Conservation (phyloP, 2,888 invertebrate genomes). For the Gibbula magus region DNA sequence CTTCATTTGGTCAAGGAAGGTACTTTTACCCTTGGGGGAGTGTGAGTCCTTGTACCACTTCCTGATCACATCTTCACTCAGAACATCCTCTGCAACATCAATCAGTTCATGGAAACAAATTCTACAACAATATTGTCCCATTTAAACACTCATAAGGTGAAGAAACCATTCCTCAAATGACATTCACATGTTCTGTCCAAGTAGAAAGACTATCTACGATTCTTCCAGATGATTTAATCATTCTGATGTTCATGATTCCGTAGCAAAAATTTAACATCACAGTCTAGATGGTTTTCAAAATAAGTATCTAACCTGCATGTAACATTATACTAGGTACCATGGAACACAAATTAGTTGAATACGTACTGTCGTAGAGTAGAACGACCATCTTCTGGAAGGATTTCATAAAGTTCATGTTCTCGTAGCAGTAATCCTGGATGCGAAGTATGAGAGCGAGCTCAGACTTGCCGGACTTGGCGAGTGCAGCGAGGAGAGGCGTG, state of each 20-base stretch:
- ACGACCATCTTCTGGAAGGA: slow-evolving; percentile 98
- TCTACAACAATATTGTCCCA: too few species aligned
- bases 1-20: slow-evolving; percentile 98
- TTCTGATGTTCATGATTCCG: too few species aligned
- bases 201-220: too few species aligned
- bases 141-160: too few species aligned
- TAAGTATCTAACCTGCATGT: not conserved
- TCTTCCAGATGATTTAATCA: too few species aligned
- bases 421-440: slow-evolving; percentile 98
- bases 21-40: slow-evolving; percentile 96
- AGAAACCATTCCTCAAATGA: too few species aligned
- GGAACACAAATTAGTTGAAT: not conserved
- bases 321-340: not conserved
- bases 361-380: slow-evolving; percentile 92
- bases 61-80: slow-evolving; percentile 95
- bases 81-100: slow-evolving; percentile 84
- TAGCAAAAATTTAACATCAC: slow-evolving; percentile 54
- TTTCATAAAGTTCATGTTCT: slow-evolving; percentile 99
- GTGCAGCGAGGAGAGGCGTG: slow-evolving; percentile 89
- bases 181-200: too few species aligned
- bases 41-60: slow-evolving; percentile 97
- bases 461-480: slow-evolving; percentile 89
- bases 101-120: too few species aligned
- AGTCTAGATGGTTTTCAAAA: not conserved
- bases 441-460: slow-evolving; percentile 92